These are phyloP conservation scores for Zygogramma bicolorata DNA, from an alignment of 2,888 invertebrate species.

Conservation along the genomic window DNA sequence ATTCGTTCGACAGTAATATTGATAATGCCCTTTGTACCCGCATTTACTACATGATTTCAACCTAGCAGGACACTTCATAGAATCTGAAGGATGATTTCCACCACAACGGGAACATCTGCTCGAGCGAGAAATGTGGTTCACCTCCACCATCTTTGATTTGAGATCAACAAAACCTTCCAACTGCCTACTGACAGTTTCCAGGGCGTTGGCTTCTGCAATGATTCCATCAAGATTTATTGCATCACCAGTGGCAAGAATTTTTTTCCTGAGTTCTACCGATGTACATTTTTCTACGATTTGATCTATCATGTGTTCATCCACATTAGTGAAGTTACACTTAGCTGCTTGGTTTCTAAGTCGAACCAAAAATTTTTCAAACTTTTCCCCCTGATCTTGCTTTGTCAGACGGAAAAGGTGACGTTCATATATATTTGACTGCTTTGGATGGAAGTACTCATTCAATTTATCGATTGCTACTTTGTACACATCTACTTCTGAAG, in stretches of 20 bases:
- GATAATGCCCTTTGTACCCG: neutral
- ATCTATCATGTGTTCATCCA: conserved; percentile 37
- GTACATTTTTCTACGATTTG: conserved; percentile 40
- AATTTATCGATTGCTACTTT: conserved; percentile 39
- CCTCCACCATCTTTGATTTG: no score
- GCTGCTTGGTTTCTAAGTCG: conserved; percentile 52
- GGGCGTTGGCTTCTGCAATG: conserved; percentile 29
- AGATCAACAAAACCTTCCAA: conserved; percentile 25
- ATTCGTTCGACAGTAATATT: neutral
- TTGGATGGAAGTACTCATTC: conserved; percentile 50
- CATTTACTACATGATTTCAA: neutral
- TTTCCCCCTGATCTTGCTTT: conserved; percentile 53
- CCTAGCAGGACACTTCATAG: neutral
- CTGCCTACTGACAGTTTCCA: conserved; percentile 34
- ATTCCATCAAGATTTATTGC: no score
- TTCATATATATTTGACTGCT: conserved; percentile 50
- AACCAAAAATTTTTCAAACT: conserved; percentile 54
- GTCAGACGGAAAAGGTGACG: conserved; percentile 50
- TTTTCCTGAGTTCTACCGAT: no score
- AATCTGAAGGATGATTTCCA: no score
- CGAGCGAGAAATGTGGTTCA: conserved; percentile 19
- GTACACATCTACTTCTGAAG: conserved; percentile 8
- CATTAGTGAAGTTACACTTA: conserved; percentile 52
- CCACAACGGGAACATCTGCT: neutral
- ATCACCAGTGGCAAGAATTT: no score